Evolutionary conservation across 2,113 vertebrate species (phyloP).

Genomic region (Pterocles orientalis): DNA sequence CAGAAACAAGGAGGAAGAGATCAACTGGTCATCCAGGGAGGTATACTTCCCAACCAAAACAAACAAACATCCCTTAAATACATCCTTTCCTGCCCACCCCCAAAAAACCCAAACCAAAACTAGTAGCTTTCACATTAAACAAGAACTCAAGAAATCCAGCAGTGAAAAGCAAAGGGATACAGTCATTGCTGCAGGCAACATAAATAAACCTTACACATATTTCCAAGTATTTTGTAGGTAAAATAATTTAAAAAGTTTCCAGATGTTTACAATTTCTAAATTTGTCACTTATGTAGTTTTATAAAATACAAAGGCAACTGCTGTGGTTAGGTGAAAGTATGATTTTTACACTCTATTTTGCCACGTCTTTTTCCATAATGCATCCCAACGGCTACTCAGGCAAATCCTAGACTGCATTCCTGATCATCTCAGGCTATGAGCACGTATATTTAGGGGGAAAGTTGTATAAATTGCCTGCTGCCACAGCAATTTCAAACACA

Average conservation of each 20-base stretch:
- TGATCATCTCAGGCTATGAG: background rate
- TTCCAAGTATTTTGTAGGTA: background rate
- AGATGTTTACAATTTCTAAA: background rate
- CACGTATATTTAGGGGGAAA: background rate
- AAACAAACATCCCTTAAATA: background rate
- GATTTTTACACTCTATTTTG: background rate
- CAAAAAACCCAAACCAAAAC: background rate
- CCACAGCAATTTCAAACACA: background rate
- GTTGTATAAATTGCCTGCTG: background rate
- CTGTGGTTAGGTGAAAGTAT: background rate
- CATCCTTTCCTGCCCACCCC: fast-evolving
- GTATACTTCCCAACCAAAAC: background rate
- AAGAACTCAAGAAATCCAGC: background rate
- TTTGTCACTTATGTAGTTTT: background rate
- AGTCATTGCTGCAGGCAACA: background rate
- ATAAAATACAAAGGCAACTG: background rate
- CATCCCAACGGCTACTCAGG: background rate
- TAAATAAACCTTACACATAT: background rate
- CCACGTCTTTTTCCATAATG: background rate
- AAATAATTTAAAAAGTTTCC: background rate
- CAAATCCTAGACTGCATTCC: background rate
- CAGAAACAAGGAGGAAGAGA: background rate
- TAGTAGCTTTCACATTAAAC: background rate
- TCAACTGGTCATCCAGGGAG: background rate
- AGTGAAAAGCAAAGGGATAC: background rate